Conservation (phyloP, 2,888 invertebrate species). For the Panopea generosa region DNA sequence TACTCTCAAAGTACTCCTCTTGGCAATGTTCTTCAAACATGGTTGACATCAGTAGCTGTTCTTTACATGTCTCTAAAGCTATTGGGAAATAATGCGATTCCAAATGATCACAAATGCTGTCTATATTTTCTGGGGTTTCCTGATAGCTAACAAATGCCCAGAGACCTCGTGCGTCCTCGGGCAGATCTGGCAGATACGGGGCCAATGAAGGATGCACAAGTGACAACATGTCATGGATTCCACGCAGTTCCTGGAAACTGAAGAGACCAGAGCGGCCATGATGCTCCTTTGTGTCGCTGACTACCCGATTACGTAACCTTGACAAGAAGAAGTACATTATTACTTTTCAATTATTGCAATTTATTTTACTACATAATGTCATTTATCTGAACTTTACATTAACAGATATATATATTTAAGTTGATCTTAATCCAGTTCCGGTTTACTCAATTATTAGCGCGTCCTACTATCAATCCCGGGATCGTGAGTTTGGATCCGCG, state of each 20-base stretch:
- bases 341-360: too few species aligned
- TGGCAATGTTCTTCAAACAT: slow-evolving; percentile 83
- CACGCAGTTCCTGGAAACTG: slow-evolving; percentile 78
- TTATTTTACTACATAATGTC: too few species aligned
- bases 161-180: slow-evolving; percentile 77
- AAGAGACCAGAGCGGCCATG: slow-evolving; percentile 80
- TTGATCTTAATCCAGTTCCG: too few species aligned
- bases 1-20: slow-evolving; percentile 84
- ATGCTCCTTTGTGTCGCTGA: slow-evolving; percentile 76
- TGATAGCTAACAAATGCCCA: slow-evolving; percentile 79
- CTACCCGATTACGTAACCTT: slow-evolving; percentile 75
- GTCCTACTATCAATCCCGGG: too few species aligned
- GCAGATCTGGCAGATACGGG: slow-evolving; percentile 78
- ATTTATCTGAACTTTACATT: too few species aligned
- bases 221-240: slow-evolving; percentile 81
- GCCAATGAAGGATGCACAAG: slow-evolving; percentile 79
- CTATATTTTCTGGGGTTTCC: slow-evolving; percentile 73
- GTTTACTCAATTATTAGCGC: too few species aligned
- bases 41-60: slow-evolving; percentile 80
- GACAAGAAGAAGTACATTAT: not conserved
- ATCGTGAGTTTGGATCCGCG: too few species aligned
- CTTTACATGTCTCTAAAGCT: slow-evolving; percentile 82
- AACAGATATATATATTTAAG: too few species aligned
- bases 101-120: slow-evolving; percentile 78
- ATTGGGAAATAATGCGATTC: slow-evolving; percentile 77